These are phyloP conservation scores for Orgyia antiqua DNA, from an alignment of 2,888 invertebrate species.

Conservation along the genomic window DNA sequence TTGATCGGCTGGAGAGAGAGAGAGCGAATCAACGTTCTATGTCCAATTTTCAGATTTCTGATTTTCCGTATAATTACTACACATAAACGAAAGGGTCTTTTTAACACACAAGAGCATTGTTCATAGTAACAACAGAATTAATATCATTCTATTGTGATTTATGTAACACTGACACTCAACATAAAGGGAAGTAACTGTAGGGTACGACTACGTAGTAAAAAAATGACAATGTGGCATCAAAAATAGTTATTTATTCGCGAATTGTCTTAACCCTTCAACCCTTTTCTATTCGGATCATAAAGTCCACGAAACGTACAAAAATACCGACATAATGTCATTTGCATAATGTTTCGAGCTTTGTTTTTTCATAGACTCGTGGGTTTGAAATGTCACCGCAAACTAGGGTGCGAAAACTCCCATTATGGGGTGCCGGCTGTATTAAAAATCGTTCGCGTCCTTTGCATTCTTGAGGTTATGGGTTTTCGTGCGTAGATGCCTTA, in stretches of 20 bases:
- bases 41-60: too few relatives aligned
- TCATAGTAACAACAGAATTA: too few relatives aligned
- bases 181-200: slow-evolving; percentile 17
- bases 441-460: slow-evolving; percentile 72
- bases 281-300: slow-evolving; percentile 73
- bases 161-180: slow-evolving; percentile 18
- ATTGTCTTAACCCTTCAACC: slow-evolving; percentile 72
- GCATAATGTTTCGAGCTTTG: slow-evolving; percentile 74
- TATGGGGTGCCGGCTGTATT: slow-evolving; percentile 70
- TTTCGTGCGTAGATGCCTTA: slow-evolving; percentile 39
- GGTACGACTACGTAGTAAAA: slow-evolving; percentile 40
- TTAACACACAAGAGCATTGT: too few relatives aligned
- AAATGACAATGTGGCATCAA: slow-evolving; percentile 53
- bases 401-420: slow-evolving; percentile 71
- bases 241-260: slow-evolving; percentile 51
- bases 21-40: too few relatives aligned
- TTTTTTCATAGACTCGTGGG: slow-evolving; percentile 72
- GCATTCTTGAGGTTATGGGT: slow-evolving; percentile 71
- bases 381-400: slow-evolving; percentile 75
- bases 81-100: too few relatives aligned
- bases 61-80: too few relatives aligned
- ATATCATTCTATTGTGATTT: slow-evolving; percentile 19
- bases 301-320: slow-evolving; percentile 71
- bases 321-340: slow-evolving; percentile 75
- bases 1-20: too few relatives aligned